phyloP scores from a whole-genome alignment of 2,888 invertebrate genomes.

The Lasioglossum calceatum region DNA sequence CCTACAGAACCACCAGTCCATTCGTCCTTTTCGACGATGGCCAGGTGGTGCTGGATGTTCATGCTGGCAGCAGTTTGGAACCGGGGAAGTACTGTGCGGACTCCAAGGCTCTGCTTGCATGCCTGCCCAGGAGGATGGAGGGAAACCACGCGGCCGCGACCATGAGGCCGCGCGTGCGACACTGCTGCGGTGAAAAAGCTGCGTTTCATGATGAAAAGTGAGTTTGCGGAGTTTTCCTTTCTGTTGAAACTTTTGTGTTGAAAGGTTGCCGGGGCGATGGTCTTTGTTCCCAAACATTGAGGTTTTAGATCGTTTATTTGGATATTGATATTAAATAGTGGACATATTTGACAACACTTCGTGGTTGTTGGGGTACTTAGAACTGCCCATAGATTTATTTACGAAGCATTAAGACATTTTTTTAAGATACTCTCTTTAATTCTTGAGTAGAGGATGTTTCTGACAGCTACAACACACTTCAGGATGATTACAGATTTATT shows the following conservation, averaged over 20 bases:
- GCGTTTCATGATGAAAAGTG: slow-evolving; percentile 87
- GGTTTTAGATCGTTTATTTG: neutral
- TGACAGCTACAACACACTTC: neutral
- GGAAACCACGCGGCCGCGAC: slow-evolving; percentile 79
- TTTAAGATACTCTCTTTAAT: neutral
- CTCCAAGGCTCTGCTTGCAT: slow-evolving; percentile 88
- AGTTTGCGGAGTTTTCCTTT: slow-evolving; percentile 78
- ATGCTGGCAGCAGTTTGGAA: slow-evolving; percentile 83
- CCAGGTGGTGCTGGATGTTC: slow-evolving; percentile 86
- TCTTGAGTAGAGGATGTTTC: neutral
- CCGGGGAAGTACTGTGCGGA: slow-evolving; percentile 90
- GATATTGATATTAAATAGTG: neutral
- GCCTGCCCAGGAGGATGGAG: slow-evolving; percentile 83
- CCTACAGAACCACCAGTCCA: slow-evolving; percentile 74
- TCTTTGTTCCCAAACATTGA: neutral
- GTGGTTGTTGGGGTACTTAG: neutral
- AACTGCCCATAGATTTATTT: neutral
- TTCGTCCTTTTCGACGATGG: slow-evolving; percentile 89
- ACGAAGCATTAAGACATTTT: neutral
- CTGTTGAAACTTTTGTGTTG: too few relatives aligned
- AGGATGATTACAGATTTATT: neutral
- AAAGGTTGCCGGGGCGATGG: neutral
- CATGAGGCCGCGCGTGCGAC: slow-evolving; percentile 85
- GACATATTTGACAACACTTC: neutral
- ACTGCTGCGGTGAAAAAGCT: slow-evolving; percentile 90